Conservation (phyloP, 2,888 invertebrate species). For the Amblyjoppa fuscipennis region DNA sequence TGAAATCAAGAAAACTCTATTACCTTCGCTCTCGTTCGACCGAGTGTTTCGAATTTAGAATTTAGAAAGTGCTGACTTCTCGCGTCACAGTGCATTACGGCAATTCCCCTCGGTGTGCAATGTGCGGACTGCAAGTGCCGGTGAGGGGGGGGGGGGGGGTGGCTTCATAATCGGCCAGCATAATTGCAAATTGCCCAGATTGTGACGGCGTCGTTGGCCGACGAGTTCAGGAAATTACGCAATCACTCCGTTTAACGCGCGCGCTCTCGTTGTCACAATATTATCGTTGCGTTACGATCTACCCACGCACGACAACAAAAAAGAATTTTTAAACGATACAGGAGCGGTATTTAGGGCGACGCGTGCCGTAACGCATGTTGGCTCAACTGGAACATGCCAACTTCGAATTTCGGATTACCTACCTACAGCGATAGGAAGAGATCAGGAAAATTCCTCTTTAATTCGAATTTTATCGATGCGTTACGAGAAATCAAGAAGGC, state of each 20-base stretch:
- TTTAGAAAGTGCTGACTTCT: constrained; percentile 68
- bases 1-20: constrained; percentile 9
- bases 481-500: neutral
- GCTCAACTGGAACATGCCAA: constrained; percentile 42
- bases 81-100: constrained; percentile 67
- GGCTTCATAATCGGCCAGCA: constrained; percentile 69
- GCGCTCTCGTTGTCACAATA: constrained; percentile 38
- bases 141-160: neutral
- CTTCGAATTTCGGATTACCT: neutral
- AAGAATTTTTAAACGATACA: neutral
- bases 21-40: constrained; percentile 48
- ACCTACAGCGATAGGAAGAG: neutral
- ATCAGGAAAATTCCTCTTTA: neutral
- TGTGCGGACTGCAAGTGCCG: constrained; percentile 1
- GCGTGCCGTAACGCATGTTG: constrained; percentile 29
- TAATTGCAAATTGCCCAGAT: constrained; percentile 74
- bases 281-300: constrained; percentile 57
- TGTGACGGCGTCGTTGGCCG: constrained; percentile 37
- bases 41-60: constrained; percentile 24
- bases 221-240: constrained; percentile 69
- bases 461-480: neutral
- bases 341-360: constrained; percentile 7
- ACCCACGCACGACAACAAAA: constrained; percentile 20
- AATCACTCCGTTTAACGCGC: constrained; percentile 69
- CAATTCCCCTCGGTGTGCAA: constrained; percentile 67